phyloP scores from a whole-genome alignment of 2,113 vertebrate species.

The Rostratula benghalensis region DNA sequence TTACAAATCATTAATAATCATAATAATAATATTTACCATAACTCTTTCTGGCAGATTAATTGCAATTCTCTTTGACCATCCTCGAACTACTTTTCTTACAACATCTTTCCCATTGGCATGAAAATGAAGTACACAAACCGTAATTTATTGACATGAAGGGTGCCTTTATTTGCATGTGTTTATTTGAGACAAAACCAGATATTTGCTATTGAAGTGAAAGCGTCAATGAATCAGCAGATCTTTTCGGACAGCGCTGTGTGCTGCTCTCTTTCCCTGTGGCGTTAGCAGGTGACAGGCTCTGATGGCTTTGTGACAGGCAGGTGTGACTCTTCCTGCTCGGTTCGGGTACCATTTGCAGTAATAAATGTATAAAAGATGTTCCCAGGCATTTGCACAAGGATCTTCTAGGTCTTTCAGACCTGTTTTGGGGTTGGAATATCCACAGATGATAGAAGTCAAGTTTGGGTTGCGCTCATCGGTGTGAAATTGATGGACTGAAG shows the following conservation, averaged over 20 bases:
- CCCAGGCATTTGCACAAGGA: background rate
- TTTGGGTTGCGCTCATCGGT: background rate
- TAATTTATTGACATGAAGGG: conserved; percentile 20
- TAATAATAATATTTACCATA: conserved; percentile 71
- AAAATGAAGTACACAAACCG: conserved; percentile 43
- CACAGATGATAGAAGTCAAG: background rate
- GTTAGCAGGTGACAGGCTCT: background rate
- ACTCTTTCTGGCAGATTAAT: conserved; percentile 67
- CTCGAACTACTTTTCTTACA: conserved; percentile 6
- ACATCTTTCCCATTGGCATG: conserved; percentile 47
- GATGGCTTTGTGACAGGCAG: background rate
- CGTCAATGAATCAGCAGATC: conserved; percentile 6
- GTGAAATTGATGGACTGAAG: background rate
- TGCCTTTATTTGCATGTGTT: conserved; percentile 39
- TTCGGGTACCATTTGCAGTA: background rate
- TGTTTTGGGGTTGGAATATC: background rate
- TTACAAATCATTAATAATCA: conserved; percentile 71
- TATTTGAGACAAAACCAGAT: conserved; percentile 30
- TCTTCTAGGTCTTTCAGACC: background rate
- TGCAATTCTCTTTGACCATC: conserved; percentile 53
- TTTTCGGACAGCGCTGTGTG: background rate
- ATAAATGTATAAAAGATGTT: background rate
- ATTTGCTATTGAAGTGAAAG: conserved; percentile 7
- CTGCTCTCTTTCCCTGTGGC: background rate
- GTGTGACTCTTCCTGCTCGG: background rate